Evolutionary conservation across 2,797 vertebrate species (phyloP).

Genomic region (Microctenopoma stevenorrisi): DNA sequence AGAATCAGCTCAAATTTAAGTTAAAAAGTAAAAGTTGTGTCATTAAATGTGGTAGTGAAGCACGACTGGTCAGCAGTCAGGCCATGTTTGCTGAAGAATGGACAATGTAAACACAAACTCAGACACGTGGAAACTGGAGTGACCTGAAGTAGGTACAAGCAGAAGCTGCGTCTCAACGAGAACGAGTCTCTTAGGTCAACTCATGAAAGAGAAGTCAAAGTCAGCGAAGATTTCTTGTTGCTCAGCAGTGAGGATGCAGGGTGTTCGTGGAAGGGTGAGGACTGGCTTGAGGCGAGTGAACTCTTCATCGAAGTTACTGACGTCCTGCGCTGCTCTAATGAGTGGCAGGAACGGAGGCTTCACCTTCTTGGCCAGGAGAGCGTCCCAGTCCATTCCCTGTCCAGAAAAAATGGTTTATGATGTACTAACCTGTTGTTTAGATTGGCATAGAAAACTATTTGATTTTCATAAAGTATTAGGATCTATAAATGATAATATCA

Average conservation of each 20-base stretch:
- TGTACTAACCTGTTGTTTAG: no score
- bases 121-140: no score
- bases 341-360: conserved; percentile 90
- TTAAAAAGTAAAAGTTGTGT: not conserved
- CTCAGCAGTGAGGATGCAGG: conserved; percentile 76
- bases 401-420: not conserved
- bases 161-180: not conserved
- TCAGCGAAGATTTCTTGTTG: conserved; percentile 90
- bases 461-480: no score
- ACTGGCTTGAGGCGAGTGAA: conserved; percentile 90
- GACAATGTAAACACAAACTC: no score
- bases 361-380: conserved; percentile 85
- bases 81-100: no score
- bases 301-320: conserved; percentile 93
- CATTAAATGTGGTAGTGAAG: not conserved
- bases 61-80: not conserved
- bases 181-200: conserved; percentile 51
- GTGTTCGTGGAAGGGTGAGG: conserved; percentile 86
- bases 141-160: no score
- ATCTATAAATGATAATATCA: no score
- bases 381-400: conserved; percentile 89
- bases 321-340: conserved; percentile 82
- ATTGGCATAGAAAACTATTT: no score
- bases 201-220: conserved; percentile 90
- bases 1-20: not conserved